phyloP scores from a whole-genome alignment of 1,140 invertebrate genomes.

The Eriocheir sinensis region DNA sequence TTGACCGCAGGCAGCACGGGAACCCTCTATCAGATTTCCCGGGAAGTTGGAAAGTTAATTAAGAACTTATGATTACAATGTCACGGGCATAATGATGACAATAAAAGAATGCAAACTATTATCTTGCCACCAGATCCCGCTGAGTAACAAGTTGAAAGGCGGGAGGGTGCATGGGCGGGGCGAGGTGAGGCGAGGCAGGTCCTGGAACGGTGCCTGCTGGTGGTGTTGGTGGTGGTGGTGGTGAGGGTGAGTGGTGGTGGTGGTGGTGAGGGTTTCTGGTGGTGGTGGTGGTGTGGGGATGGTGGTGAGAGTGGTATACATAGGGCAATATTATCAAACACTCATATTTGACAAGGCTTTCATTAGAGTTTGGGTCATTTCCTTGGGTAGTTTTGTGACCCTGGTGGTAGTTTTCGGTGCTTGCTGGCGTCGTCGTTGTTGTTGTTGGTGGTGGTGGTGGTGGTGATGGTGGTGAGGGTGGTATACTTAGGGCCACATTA shows the following conservation, averaged over 20 bases:
- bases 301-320: no score
- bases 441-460: not conserved
- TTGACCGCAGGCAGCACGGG: constrained; percentile 44
- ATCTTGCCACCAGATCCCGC: constrained; percentile 46
- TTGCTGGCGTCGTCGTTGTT: not conserved
- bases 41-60: constrained; percentile 66
- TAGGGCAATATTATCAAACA: no score
- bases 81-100: constrained; percentile 67
- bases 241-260: no score
- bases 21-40: constrained; percentile 52
- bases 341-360: no score
- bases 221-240: no score
- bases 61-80: constrained; percentile 71
- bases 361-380: no score
- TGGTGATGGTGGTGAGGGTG: not conserved
- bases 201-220: no score
- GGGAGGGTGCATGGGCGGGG: not conserved
- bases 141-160: constrained; percentile 25
- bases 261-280: not conserved
- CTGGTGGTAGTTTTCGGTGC: no score
- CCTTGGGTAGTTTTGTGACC: no score
- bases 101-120: constrained; percentile 70
- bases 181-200: no score
- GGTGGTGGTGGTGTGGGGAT: not conserved
- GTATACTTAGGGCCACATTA: no score